phyloP scores from a whole-genome alignment of 2,113 vertebrate species.

The Calidris pugnax region DNA sequence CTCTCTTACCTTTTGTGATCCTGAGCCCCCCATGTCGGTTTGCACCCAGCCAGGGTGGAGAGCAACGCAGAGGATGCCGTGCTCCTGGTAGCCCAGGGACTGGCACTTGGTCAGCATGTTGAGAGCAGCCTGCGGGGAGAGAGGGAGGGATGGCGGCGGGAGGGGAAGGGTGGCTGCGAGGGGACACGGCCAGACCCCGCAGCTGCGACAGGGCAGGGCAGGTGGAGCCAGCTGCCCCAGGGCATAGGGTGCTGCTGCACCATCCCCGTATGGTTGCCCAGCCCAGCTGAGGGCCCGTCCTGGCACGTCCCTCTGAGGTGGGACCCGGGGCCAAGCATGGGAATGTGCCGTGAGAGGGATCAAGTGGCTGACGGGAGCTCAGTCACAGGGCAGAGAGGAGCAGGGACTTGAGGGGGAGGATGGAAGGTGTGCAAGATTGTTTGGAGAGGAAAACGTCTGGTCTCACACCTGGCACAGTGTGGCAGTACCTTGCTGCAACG shows the following conservation, averaged over 20 bases:
- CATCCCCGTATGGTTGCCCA: rapidly evolving
- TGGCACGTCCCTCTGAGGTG: background rate
- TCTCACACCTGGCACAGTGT: rapidly evolving
- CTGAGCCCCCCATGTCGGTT: background rate
- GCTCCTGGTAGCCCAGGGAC: background rate
- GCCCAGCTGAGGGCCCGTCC: rapidly evolving
- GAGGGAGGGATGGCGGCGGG: background rate
- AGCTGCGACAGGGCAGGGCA: background rate
- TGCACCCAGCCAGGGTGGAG: conserved; percentile 10
- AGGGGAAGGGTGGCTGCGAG: background rate
- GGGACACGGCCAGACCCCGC: rapidly evolving
- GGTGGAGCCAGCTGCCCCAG: background rate
- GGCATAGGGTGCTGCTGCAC: background rate
- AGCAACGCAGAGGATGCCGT: background rate
- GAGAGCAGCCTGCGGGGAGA: background rate
- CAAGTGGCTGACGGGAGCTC: background rate
- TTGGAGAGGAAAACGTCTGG: background rate
- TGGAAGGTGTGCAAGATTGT: background rate
- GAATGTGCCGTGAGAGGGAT: background rate
- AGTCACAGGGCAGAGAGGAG: background rate
- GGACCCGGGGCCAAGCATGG: rapidly evolving
- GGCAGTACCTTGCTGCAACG: conserved; percentile 38
- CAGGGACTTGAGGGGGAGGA: rapidly evolving
- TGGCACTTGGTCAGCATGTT: background rate
- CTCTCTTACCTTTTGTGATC: background rate